Evolutionary conservation across 2,113 vertebrate genomes (phyloP).

Genomic region (Varanus komodoensis): DNA sequence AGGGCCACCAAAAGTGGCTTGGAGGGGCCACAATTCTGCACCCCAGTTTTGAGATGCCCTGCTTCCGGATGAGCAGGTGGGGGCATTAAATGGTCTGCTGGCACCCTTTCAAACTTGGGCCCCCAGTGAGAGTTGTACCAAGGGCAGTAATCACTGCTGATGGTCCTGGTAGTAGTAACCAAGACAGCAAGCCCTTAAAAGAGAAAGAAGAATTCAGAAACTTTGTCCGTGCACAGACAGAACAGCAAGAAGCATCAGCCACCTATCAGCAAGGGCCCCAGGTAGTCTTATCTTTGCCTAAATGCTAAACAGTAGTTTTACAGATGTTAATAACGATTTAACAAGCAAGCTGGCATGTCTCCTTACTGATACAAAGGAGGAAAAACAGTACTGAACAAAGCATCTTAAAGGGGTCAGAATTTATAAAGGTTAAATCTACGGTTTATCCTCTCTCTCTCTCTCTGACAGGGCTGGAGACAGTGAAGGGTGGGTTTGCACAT

Average conservation of each 20-base stretch:
- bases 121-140: background rate
- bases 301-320: background rate
- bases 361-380: background rate
- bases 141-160: background rate
- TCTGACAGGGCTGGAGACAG: background rate
- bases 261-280: background rate
- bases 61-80: background rate
- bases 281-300: too few relatives aligned
- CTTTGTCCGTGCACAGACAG: background rate
- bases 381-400: background rate
- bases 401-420: background rate
- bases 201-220: background rate
- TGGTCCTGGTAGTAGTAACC: too few relatives aligned
- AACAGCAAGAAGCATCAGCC: background rate
- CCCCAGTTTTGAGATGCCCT: background rate
- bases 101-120: background rate
- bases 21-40: too few relatives aligned
- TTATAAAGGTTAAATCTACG: background rate
- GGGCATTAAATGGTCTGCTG: background rate
- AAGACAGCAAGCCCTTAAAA: background rate
- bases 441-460: background rate
- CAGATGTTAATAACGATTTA: background rate
- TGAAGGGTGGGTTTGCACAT: too few relatives aligned
- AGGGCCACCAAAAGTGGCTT: too few relatives aligned
- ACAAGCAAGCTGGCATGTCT: background rate